Conservation (phyloP, 2,113 vertebrate genomes). For the Phrynocephalus versicolor region DNA sequence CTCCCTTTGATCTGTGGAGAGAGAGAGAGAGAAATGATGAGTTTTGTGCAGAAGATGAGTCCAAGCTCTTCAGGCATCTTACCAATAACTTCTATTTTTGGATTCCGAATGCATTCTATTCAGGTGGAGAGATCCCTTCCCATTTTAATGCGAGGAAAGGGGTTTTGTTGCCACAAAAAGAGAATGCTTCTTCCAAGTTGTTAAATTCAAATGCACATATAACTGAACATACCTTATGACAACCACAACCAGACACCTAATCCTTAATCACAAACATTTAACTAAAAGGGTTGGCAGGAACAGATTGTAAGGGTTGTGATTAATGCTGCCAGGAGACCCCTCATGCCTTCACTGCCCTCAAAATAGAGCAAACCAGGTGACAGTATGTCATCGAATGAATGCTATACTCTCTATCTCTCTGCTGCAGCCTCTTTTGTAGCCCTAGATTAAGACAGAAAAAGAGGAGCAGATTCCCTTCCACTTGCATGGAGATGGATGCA, state of each 20-base stretch:
- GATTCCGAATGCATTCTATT: background rate
- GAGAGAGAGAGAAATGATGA: background rate
- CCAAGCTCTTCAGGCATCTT: background rate
- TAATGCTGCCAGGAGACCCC: slow-evolving; percentile 20
- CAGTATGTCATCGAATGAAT: slow-evolving; percentile 17
- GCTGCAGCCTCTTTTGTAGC: background rate
- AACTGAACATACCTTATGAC: slow-evolving; percentile 52
- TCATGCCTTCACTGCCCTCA: too few species aligned
- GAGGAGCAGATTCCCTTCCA: background rate
- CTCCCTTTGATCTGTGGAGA: background rate
- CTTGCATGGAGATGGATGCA: fast-evolving
- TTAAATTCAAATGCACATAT: slow-evolving; percentile 42
- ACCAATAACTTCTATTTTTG: background rate
- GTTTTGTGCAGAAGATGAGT: background rate
- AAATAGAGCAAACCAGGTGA: background rate
- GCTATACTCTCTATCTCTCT: background rate
- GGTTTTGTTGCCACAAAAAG: slow-evolving; percentile 29
- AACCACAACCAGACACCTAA: slow-evolving; percentile 19
- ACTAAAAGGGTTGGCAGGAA: slow-evolving; percentile 22
- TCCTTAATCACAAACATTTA: slow-evolving; percentile 58
- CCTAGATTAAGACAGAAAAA: background rate
- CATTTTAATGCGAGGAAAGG: background rate
- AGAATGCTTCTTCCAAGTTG: slow-evolving; percentile 26
- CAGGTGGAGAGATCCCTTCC: background rate
- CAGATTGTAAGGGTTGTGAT: slow-evolving; percentile 46